Percentiles rank a stretch among this genome's conserved stretches.
Evolutionary conservation across 2,797 vertebrate species (phyloP).

Genomic region (Phalloptychus januarius): DNA sequence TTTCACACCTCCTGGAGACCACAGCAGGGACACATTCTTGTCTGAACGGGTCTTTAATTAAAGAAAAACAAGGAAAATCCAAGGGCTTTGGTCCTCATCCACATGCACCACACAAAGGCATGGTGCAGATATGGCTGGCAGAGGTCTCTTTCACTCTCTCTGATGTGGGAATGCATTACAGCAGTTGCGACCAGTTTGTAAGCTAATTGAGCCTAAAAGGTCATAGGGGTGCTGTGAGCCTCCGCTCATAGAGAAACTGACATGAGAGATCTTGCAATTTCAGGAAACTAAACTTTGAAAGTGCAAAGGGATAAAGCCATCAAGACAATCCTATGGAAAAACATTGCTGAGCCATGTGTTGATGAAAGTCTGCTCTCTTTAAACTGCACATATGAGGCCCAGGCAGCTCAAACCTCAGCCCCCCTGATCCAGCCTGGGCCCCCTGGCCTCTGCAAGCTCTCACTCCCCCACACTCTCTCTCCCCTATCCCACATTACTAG

Average conservation of each 20-base stretch:
- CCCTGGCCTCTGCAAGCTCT: conserved; percentile 69
- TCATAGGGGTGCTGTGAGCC: conserved; percentile 9
- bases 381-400: conserved; percentile 76
- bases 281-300: conserved; percentile 29
- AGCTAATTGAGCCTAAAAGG: conserved; percentile 54
- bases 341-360: conserved; percentile 41
- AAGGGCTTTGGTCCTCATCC: conserved; percentile 68
- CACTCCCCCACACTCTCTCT: conserved; percentile 58
- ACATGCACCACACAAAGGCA: conserved; percentile 33
- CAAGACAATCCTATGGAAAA: conserved; percentile 22
- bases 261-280: conserved; percentile 13
- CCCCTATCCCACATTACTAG: conserved; percentile 73
- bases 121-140: conserved; percentile 20
- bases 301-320: conserved; percentile 27
- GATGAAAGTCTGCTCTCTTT: conserved; percentile 65
- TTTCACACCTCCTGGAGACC: conserved; percentile 76
- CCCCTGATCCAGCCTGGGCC: conserved; percentile 45
- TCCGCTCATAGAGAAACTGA: conserved; percentile 25
- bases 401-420: conserved; percentile 67
- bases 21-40: conserved; percentile 81
- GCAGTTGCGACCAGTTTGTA: conserved; percentile 62
- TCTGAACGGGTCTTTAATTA: conserved; percentile 82
- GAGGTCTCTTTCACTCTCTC: conserved; percentile 51
- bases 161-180: conserved; percentile 62
- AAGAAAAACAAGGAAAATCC: conserved; percentile 85